Evolutionary conservation across 2,113 vertebrate species (phyloP), one percentile per base, ranked within the genome.

Genomic region (Misgurnus anguillicaudatus): DNA sequence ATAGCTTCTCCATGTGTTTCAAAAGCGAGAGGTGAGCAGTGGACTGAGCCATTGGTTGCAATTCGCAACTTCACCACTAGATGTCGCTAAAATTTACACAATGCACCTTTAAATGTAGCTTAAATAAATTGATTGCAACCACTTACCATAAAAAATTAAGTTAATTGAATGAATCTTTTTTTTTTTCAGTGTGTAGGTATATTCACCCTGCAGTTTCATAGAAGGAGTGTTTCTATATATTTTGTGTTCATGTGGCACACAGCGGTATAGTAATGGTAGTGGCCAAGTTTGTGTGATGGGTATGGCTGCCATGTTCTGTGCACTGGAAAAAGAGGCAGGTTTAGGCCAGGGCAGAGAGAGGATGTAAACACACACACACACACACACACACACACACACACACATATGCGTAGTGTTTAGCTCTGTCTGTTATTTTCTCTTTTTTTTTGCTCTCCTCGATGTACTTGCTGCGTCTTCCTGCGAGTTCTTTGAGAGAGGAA

Each of bases 181-280:
- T n/a, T n/a, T n/a, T n/a, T n/a, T n/a, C n/a, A n/a, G n/a, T n/a
- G n/a, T n/a, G 24, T 31, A 31, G 24, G 24, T 31, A 31, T n/a
- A n/a, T n/a, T n/a, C 24, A 31, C 3, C 2, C 24, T 31, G 24
- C 24, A 31, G 24, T 1, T 1, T 2, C 24, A 3, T 31, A 3
- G 3, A 31, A 31, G 24, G 24, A 31, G 24, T 31, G 41, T 41
- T 6, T 71, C 51, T 39, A 55, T 72, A 42, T 61, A 38, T 74
- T 61, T 57, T 61, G 71, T 74, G 61, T 61, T 74, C 71, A 70
- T 57, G 19, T 39, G 84, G 84, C 86, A 86, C 81, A 89, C 85
- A 85, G 85, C 91, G 88, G 87, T 91, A 85, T 87, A 88, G 87
- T 92, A 91, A 92, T 92, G 89, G 87, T 87, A 84, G 85, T 72